A percentile compares a stretch with the other conserved stretches of the same genome.
Evolutionary conservation across 1,140 invertebrate genomes (phyloP).

Genomic region (Chironomus tepperi): DNA sequence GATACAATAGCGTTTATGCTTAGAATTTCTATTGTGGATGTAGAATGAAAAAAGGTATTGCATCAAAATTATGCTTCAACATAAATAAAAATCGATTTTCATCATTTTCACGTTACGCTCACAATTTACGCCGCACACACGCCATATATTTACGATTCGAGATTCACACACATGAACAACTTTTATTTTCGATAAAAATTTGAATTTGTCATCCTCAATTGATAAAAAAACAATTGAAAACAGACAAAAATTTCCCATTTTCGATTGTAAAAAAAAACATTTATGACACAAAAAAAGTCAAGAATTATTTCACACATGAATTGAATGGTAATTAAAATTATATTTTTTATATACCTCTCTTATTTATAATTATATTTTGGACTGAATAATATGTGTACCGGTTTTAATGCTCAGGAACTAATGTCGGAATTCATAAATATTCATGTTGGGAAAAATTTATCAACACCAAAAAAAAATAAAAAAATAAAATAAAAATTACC

Average conservation of each 20-base stretch:
- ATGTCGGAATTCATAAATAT: too few species aligned
- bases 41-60: too few species aligned
- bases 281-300: neutral
- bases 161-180: too few species aligned
- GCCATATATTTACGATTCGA: neutral
- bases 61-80: too few species aligned
- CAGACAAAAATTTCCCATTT: neutral
- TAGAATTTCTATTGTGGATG: too few species aligned
- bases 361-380: too few species aligned
- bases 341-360: neutral
- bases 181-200: neutral
- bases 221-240: neutral
- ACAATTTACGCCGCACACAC: neutral
- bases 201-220: neutral
- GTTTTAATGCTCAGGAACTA: too few species aligned
- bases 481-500: too few species aligned
- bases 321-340: neutral
- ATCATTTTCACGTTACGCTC: slow-evolving; percentile 4
- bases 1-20: too few species aligned
- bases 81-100: slow-evolving; percentile 6
- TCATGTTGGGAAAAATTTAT: too few species aligned
- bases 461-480: too few species aligned
- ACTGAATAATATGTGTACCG: too few species aligned
- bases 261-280: neutral
- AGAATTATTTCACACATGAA: neutral